Conservation (phyloP, 1,140 invertebrate species). For the Drosophila takahashii region DNA sequence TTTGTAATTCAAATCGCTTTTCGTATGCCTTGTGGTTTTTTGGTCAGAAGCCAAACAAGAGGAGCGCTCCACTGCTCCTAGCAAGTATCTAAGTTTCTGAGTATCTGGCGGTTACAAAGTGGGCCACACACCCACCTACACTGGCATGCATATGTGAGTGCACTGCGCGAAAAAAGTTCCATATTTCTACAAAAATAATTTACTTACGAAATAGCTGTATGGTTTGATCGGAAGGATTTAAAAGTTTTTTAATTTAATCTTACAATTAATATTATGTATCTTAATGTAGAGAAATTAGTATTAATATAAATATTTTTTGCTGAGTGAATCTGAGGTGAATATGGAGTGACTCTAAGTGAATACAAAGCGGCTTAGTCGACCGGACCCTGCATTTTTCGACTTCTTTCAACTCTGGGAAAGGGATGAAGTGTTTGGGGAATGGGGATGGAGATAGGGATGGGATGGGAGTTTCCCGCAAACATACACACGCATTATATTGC, state of each 20-base stretch:
- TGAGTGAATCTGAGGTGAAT: constrained; percentile 8
- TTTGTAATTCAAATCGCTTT: constrained; percentile 74
- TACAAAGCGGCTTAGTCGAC: constrained; percentile 43
- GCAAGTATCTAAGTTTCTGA: constrained; percentile 22
- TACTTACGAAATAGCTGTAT: no score
- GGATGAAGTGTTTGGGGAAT: constrained; percentile 16
- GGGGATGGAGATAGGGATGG: no score
- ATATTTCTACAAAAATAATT: no score
- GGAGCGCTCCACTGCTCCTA: constrained; percentile 39
- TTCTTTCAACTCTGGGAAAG: constrained; percentile 19
- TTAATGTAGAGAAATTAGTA: no score
- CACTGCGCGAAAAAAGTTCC: constrained; percentile 1
- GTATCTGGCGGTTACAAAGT: constrained; percentile 52
- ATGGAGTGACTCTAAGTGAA: constrained; percentile 20
- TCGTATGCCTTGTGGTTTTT: constrained; percentile 70
- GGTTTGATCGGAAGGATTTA: no score
- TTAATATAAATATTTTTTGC: no score
- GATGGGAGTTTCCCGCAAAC: constrained; percentile 10
- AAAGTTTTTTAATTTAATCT: no score
- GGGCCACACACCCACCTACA: constrained; percentile 47
- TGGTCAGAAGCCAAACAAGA: constrained; percentile 78
- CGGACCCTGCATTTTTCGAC: constrained; percentile 51
- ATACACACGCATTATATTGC: constrained; percentile 26
- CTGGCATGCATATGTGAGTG: constrained; percentile 6
- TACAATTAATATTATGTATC: no score